Percentiles rank a stretch among this genome's conserved stretches.
Conservation (phyloP, 92 coral and sea anemone genomes). For the Bergia sp. region DNA sequence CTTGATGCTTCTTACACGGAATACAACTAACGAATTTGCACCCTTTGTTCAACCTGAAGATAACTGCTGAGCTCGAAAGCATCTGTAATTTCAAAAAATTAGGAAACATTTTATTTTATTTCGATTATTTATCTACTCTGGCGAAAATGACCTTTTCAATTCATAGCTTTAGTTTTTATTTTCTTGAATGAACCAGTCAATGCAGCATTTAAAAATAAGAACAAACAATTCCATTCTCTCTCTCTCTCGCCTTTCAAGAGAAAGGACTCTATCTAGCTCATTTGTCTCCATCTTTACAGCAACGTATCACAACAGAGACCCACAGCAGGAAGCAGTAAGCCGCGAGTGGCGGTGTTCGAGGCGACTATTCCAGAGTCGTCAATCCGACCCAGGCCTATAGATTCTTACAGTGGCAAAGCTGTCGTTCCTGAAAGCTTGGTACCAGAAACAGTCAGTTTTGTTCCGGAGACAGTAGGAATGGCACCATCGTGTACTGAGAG, state of each 20-base stretch:
- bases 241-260: no score
- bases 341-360: neutral
- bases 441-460: conserved; percentile 10
- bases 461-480: conserved; percentile 5
- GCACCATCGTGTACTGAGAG: neutral
- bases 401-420: neutral
- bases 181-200: neutral
- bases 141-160: neutral
- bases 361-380: neutral
- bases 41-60: no score
- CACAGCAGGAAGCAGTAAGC: neutral
- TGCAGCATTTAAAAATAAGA: neutral
- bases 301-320: neutral
- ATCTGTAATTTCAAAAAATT: no score
- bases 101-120: no score
- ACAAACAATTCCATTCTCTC: no score
- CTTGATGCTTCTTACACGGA: no score
- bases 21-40: no score
- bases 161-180: neutral
- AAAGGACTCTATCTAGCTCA: no score
- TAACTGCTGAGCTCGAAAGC: no score
- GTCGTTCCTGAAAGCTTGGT: neutral
- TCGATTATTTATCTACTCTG: no score
- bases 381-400: neutral
- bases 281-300: neutral